phyloP scores from a whole-genome alignment of 2,113 vertebrate species.

The Jaculus jaculus region DNA sequence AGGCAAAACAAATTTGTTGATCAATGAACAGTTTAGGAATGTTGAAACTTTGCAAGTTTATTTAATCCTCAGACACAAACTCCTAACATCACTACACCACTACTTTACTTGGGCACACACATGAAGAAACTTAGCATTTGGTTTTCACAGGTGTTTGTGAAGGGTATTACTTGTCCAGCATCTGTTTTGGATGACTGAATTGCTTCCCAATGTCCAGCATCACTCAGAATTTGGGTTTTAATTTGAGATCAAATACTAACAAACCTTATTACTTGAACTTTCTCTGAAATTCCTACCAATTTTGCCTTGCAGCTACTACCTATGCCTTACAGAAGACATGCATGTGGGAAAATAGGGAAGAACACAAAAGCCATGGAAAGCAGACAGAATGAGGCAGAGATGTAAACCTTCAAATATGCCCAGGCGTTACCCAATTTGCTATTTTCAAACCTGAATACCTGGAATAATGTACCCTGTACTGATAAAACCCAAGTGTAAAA shows the following conservation, averaged over 20 bases:
- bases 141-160: background rate
- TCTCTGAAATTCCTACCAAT: background rate
- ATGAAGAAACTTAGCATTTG: background rate
- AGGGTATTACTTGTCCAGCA: background rate
- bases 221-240: conserved; percentile 9
- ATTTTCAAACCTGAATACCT: background rate
- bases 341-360: background rate
- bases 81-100: background rate
- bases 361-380: background rate
- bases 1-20: conserved; percentile 39
- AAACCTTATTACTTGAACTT: background rate
- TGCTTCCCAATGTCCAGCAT: background rate
- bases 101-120: background rate
- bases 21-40: background rate
- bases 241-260: conserved; percentile 15
- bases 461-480: background rate
- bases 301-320: background rate
- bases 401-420: background rate
- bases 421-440: background rate
- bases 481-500: background rate
- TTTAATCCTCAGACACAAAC: conserved; percentile 30
- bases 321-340: background rate
- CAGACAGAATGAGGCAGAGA: background rate
- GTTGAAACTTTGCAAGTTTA: background rate
- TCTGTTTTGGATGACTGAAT: background rate